These are phyloP conservation scores for Seriola rivoliana DNA, from an alignment of 2,113 vertebrate species.

Conservation along the genomic window DNA sequence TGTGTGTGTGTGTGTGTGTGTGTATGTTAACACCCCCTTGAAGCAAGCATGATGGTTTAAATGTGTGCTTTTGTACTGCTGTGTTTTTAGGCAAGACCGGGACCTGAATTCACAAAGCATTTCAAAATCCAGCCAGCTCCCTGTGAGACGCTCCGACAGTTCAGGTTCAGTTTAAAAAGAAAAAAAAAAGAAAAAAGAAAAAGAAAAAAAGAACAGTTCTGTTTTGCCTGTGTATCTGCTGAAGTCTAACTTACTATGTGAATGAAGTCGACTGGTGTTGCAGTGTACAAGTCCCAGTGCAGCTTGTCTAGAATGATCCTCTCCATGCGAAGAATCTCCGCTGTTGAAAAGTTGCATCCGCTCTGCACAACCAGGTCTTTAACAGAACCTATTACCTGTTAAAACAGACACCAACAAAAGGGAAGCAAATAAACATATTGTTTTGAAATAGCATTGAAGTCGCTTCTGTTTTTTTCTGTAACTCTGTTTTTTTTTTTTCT, in stretches of 20 bases:
- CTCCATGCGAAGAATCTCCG: conserved; percentile 91
- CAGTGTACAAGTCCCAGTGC: conserved; percentile 89
- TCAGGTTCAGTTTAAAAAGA: conserved; percentile 25
- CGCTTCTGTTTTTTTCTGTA: too few relatives aligned
- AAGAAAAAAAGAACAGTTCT: background rate
- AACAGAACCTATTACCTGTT: conserved; percentile 89
- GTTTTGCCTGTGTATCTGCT: conserved; percentile 44
- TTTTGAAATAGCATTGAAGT: conserved; percentile 54
- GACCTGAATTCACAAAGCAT: conserved; percentile 41
- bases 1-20: background rate
- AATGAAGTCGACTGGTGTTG: conserved; percentile 89
- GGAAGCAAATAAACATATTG: conserved; percentile 81
- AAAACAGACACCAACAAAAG: conserved; percentile 78
- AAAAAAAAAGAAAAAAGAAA: background rate
- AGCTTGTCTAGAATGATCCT: conserved; percentile 90
- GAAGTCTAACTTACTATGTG: conserved; percentile 85
- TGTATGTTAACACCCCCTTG: conserved; percentile 34
- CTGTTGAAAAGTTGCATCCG: conserved; percentile 87
- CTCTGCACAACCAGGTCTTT: conserved; percentile 87
- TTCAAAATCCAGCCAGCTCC: conserved; percentile 9
- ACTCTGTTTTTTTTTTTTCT: background rate
- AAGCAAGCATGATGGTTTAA: conserved; percentile 56
- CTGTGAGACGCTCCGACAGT: conserved; percentile 22
- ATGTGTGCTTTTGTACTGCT: conserved; percentile 67
- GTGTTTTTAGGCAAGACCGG: conserved; percentile 51